phyloP scores from a whole-genome alignment of 2,797 vertebrate genomes.

The Alauda arvensis region DNA sequence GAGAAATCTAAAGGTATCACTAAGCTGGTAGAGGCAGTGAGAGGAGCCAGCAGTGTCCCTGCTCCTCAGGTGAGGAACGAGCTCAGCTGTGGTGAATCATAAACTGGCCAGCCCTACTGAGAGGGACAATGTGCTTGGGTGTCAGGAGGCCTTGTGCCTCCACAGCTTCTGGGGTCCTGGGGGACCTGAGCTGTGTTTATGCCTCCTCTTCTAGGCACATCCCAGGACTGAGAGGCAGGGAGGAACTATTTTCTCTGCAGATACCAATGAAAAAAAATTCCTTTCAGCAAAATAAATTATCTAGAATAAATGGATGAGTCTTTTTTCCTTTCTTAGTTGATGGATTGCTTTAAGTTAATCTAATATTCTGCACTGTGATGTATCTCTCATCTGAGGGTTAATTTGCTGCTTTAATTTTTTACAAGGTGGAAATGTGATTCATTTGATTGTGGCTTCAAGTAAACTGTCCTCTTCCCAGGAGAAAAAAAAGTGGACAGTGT shows the following conservation, averaged over 20 bases:
- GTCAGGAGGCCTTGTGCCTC: background rate
- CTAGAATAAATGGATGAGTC: background rate
- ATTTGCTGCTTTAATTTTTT: constrained; percentile 18
- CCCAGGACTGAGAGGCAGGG: background rate
- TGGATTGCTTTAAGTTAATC: background rate
- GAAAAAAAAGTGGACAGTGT: background rate
- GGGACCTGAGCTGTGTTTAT: background rate
- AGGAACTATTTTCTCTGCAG: background rate
- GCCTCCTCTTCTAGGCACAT: background rate
- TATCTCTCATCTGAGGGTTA: background rate
- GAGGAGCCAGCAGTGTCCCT: background rate
- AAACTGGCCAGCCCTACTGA: background rate
- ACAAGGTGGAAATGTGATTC: background rate
- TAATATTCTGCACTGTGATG: background rate
- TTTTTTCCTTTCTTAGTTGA: background rate
- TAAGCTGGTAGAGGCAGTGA: background rate
- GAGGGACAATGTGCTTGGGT: background rate
- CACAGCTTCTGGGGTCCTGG: background rate
- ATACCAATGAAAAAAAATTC: background rate
- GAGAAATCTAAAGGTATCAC: background rate
- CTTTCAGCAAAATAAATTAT: background rate
- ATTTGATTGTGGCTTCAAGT: background rate
- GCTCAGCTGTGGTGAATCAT: background rate
- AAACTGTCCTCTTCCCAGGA: background rate
- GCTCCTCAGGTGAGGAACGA: background rate